Percentiles rank a stretch among this genome's conserved stretches.
Evolutionary conservation across 1,140 invertebrate species (phyloP).

Genomic region (Phthorimaea operculella): DNA sequence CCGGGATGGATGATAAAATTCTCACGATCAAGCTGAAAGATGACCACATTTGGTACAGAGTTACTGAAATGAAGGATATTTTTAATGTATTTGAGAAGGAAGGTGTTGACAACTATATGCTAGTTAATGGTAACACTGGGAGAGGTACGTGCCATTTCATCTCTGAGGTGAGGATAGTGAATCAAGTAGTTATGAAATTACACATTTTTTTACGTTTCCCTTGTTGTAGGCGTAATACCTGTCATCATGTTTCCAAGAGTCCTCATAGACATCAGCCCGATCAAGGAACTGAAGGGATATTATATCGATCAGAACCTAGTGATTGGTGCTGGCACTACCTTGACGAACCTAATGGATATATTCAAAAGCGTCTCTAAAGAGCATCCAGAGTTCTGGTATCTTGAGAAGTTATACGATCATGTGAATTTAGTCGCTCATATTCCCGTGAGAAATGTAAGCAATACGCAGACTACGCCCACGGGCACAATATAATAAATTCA

Average conservation of each 20-base stretch:
- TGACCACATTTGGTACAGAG: constrained; percentile 42
- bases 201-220: background rate
- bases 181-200: background rate
- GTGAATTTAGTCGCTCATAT: constrained; percentile 75
- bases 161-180: too few species aligned
- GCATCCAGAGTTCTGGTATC: constrained; percentile 65
- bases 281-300: constrained; percentile 70
- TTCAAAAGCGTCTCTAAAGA: constrained; percentile 52
- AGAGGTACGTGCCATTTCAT: constrained; percentile 44
- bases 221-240: constrained; percentile 33
- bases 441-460: constrained; percentile 75
- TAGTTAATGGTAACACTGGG: constrained; percentile 69
- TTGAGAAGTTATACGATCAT: constrained; percentile 70
- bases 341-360: constrained; percentile 72
- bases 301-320: constrained; percentile 71
- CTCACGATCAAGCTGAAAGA: constrained; percentile 43
- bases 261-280: constrained; percentile 74
- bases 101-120: constrained; percentile 55
- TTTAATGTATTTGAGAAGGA: constrained; percentile 39
- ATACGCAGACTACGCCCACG: too few species aligned
- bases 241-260: constrained; percentile 54
- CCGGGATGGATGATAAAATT: constrained; percentile 19
- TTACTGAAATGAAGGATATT: constrained; percentile 38
- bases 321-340: constrained; percentile 72
- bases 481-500: too few species aligned